Conservation (phyloP, 1,140 invertebrate genomes). For the Macrobrachium rosenbergii region DNA sequence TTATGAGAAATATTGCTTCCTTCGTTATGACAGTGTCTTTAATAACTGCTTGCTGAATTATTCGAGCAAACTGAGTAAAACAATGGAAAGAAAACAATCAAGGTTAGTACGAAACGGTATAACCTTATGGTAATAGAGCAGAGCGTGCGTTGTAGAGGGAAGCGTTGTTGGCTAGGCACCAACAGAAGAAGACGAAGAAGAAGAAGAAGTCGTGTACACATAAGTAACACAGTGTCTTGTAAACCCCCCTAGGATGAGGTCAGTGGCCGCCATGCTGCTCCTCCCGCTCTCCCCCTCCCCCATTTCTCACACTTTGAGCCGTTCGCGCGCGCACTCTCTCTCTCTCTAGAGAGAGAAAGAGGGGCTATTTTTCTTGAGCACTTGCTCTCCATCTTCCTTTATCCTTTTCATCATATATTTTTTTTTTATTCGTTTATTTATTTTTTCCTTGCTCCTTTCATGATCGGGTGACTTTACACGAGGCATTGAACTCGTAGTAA, state of each 20-base stretch:
- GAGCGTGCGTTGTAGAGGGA: too few relatives aligned
- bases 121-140: too few relatives aligned
- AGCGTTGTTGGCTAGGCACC: too few relatives aligned
- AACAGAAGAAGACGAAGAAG: too few relatives aligned
- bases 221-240: neutral
- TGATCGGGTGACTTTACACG: neutral
- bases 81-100: too few relatives aligned
- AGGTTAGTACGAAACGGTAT: too few relatives aligned
- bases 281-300: neutral
- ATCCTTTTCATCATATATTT: neutral
- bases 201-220: neutral
- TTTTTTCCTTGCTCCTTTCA: neutral
- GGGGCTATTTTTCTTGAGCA: neutral
- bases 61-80: too few relatives aligned
- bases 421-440: neutral
- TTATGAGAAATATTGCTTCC: too few relatives aligned
- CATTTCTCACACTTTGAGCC: neutral
- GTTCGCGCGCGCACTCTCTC: neutral
- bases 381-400: neutral
- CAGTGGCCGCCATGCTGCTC: neutral
- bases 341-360: too few relatives aligned
- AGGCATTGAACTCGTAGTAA: neutral
- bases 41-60: too few relatives aligned
- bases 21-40: too few relatives aligned
- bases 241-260: neutral